phyloP scores from a whole-genome alignment of 1,140 invertebrate species.

The Hestina assimilis region DNA sequence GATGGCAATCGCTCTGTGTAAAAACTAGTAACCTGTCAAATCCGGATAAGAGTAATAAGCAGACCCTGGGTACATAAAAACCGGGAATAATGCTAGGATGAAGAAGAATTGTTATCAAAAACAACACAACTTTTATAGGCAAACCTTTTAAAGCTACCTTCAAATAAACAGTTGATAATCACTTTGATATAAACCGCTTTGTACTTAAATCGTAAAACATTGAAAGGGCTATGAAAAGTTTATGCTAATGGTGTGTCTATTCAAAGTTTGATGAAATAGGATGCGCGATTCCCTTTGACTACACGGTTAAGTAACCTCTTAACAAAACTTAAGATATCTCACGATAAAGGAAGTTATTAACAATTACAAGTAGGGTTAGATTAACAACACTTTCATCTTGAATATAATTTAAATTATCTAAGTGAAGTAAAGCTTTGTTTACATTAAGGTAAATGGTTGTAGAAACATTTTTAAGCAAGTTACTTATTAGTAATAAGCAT shows the following conservation, averaged over 20 bases:
- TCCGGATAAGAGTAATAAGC: no score
- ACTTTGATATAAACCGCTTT: slow-evolving; percentile 8
- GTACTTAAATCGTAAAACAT: not conserved
- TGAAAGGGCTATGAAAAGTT: slow-evolving; percentile 18
- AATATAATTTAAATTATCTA: no score
- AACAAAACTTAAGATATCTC: not conserved
- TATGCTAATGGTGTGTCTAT: slow-evolving; percentile 9
- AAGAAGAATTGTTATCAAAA: no score
- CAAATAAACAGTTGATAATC: not conserved
- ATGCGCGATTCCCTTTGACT: slow-evolving; percentile 20
- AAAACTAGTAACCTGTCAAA: no score
- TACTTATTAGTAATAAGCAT: no score
- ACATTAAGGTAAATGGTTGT: no score
- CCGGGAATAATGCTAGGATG: no score
- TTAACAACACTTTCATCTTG: not conserved
- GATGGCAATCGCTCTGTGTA: no score
- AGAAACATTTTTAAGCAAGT: no score
- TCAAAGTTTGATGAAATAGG: slow-evolving; percentile 8
- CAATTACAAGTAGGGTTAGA: not conserved
- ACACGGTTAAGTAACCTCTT: slow-evolving; percentile 23
- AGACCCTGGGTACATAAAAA: no score
- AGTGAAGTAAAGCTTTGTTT: no score
- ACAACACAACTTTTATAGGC: not conserved
- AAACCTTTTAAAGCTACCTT: not conserved
- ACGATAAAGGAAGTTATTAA: not conserved